Percentiles rank a stretch among this genome's conserved stretches.
These are phyloP conservation scores for Andinoacara biseriatus DNA, from an alignment of 2,113 vertebrate genomes.

Conservation along the genomic window DNA sequence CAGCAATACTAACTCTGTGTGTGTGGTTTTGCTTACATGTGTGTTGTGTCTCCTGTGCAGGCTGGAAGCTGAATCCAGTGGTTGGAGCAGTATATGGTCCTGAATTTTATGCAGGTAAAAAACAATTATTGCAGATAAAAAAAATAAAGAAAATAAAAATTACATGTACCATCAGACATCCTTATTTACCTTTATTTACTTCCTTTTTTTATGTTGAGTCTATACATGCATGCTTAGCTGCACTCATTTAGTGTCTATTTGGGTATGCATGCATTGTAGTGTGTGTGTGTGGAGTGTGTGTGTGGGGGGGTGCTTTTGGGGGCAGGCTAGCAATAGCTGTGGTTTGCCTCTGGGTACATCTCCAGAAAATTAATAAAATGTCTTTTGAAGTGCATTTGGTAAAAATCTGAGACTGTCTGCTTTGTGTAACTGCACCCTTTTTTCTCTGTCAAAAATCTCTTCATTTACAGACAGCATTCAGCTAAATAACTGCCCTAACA, in stretches of 20 bases:
- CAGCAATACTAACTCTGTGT: not conserved
- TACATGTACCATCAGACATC: not conserved
- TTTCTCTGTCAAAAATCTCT: no score
- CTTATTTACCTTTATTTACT: not conserved
- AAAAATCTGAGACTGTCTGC: no score
- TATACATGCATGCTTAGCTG: not conserved
- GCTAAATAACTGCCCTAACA: no score
- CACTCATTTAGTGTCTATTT: not conserved
- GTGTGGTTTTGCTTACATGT: not conserved
- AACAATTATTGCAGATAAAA: not conserved
- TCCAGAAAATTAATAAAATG: no score
- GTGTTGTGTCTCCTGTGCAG: not conserved
- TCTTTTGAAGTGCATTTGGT: no score
- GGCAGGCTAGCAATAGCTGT: no score
- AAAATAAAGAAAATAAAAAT: not conserved
- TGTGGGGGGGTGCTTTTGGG: no score
- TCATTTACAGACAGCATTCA: no score
- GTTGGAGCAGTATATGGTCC: conserved; percentile 3
- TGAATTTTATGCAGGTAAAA: conserved; percentile 16
- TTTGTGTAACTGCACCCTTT: no score
- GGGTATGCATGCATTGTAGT: not conserved
- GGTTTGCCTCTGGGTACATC: no score
- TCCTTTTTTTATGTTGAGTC: not conserved
- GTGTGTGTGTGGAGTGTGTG: not conserved
- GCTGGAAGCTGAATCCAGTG: conserved; percentile 10